Evolutionary conservation across 2,888 invertebrate species (phyloP), one percentile per base, ranked within the genome.

Genomic region (Drymonia ruficornis): DNA sequence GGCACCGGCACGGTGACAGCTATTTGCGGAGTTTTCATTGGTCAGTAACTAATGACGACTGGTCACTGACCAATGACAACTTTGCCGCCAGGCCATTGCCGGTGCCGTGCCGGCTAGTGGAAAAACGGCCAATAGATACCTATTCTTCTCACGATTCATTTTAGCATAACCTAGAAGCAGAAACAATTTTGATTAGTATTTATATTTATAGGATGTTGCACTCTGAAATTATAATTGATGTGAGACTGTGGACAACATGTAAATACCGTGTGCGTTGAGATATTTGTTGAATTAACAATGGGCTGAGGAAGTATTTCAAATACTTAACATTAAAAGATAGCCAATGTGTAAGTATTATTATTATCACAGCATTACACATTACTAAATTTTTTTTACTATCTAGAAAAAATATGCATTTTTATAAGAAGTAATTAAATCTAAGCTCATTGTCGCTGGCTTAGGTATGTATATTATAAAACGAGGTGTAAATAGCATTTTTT

Each of bases 211-310:
- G 36, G n/a, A 36, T 36, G 36, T n/a, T 36, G n/a, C 1, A 36
- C 11, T 36, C 36, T 36, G 36, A 13, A 36, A 13, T n/a, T n/a
- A 36, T n/a, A 13, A 36, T 36, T 5, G 13, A 13, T 36, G 36
- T 36, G 36, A n/a, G 36, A 36, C n/a, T 36, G 36, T 36, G n/a
- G 23, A n/a, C 36, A 36, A 36, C n/a, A 36, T 36, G 36, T 36
- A 36, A 36, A 36, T 36, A 36, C 13, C 5, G 5, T 36, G 36
- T 36, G n/a, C 5, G 3, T 11, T 13, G 36, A n/a, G 3, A 13
- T 36, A 36, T 36, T 36, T 36, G 36, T 36, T 36, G n/a, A 36
- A n/a, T n/a, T n/a, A 36, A 31, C 3, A 2, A n/a, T n/a, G n/a
- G 36, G 36, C n/a, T n/a, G 4, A 6, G 3, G 36, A 36, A n/a